Base-by-base conservation (phyloP, 2,797 vertebrate species). In the Anabacerthia variegaticeps region DNA sequence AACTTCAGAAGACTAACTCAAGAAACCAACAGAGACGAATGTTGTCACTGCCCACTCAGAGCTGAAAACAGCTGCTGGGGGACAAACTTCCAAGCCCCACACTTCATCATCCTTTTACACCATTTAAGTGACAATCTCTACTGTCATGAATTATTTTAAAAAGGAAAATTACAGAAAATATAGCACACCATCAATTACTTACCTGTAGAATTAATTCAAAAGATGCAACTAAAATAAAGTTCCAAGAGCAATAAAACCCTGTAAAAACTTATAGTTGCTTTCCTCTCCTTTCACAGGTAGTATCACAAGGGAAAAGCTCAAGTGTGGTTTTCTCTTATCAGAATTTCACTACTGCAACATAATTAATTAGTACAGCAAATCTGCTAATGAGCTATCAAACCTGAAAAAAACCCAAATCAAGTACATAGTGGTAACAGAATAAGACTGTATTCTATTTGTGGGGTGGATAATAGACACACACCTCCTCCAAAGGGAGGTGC, bases 401-500 rank as follows among this genome's bases (percentile, higher is more conserved):
- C 37, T 78, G 36, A 51, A 75, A 73, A 73, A 22, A 14, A 74
- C 26, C 11, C 16, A 36, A 69, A 52, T 1, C 1, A 63, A 56
- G 37, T 39, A 39, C 43, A 46, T 15, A 44, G 13, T 9, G 27
- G 46, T 65, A 73, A 72, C 44, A 26, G 37, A 78, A 65, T 4
- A 5, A 65, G 58, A n/a, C 30, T 12, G 26, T 30, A 41, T 23
- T 28, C 49, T 32, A 20, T 48, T 0, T 51, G 46, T 58, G 49
- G 10, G n/a, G 9, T 30, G 62, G 8, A 6, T 18, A 61, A 74
- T 0, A 78, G 1, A 59, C 4, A 23, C 30, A 12, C 10, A 10
- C 4, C 15, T 12, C 4, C 32, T 49, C 28, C 39, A 72, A 34
- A 49, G 0, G 0, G 14, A 44, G 44, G 2, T 28, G 12, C 37